Base-by-base conservation (phyloP, 2,113 vertebrate genomes). In the Carlito syrichta region DNA sequence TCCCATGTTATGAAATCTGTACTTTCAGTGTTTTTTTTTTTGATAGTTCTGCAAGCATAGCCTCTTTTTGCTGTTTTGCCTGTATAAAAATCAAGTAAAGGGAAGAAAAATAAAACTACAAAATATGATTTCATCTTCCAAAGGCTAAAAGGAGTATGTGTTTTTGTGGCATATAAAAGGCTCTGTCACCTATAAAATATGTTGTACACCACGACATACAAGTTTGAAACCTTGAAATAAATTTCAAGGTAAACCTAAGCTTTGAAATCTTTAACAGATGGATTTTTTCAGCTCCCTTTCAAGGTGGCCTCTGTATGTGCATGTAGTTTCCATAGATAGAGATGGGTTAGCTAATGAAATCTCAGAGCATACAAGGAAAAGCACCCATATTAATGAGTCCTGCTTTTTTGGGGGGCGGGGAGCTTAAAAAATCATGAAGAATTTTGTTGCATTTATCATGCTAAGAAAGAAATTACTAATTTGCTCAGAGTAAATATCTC, bases 161-260 rank as follows among this genome's bases (percentile, higher is more conserved):
- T 93, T 96, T 60, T 60, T 56, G 22, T 86, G 48, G 43, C 58
- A n/a, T 43, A 16, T 69, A 84, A 79, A 79, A 83, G 1, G 3
- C 25, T 77, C 23, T 56, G 25, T 81, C 12, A 79, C 2, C 22
- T 94, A 0, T 91, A 74, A 84, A 74, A 32, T 85, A 20, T n/a
- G 8, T 45, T 95, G 14, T 54, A 19, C 25, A 25, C 38, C 35
- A 5, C 86, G 48, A 45, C n/a, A 40, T 93, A 12, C 20, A 48
- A 27, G 3, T 84, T 96, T 92, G 66, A 92, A 68, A 91, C 43
- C 45, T 86, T 95, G 69, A 95, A 92, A 73, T 82, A 91, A 73
- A 89, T 93, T 92, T 96, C 38, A 91, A 86, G 92, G 43, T 76
- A 86, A 97, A 71, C 8, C 16, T n/a, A 76, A 74, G 6, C 16